phyloP scores from a whole-genome alignment of 2,888 invertebrate species.

The Timandra comae region DNA sequence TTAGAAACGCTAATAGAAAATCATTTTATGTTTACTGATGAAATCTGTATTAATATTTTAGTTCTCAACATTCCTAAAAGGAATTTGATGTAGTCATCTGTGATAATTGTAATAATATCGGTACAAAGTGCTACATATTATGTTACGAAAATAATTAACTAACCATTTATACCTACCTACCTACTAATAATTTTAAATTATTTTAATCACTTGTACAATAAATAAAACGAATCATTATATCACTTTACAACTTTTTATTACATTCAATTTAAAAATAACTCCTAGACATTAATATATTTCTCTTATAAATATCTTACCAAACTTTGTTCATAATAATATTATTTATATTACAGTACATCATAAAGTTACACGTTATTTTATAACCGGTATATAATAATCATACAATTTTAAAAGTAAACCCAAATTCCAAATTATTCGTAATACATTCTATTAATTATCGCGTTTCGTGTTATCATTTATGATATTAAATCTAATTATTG shows the following conservation, averaged over 20 bases:
- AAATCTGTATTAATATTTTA: constrained; percentile 1
- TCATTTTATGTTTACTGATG: too few species aligned
- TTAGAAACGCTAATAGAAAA: too few species aligned
- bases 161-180: too few species aligned
- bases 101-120: constrained; percentile 26
- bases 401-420: too few species aligned
- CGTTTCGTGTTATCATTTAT: too few species aligned
- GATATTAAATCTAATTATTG: too few species aligned
- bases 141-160: not conserved
- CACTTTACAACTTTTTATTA: constrained; percentile 47
- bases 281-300: constrained; percentile 33
- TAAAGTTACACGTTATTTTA: constrained; percentile 7
- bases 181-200: constrained; percentile 10
- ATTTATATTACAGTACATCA: constrained; percentile 12
- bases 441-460: too few species aligned
- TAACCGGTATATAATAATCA: not conserved
- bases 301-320: constrained; percentile 41
- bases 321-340: constrained; percentile 45
- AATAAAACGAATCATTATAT: constrained; percentile 13
- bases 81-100: constrained; percentile 25
- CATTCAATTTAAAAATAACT: constrained; percentile 58
- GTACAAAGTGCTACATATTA: constrained; percentile 22
- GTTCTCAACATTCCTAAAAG: constrained; percentile 17
- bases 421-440: too few species aligned
- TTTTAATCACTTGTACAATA: constrained; percentile 2